Conservation (phyloP, 2,113 vertebrate species). For the Clarias gariepinus region DNA sequence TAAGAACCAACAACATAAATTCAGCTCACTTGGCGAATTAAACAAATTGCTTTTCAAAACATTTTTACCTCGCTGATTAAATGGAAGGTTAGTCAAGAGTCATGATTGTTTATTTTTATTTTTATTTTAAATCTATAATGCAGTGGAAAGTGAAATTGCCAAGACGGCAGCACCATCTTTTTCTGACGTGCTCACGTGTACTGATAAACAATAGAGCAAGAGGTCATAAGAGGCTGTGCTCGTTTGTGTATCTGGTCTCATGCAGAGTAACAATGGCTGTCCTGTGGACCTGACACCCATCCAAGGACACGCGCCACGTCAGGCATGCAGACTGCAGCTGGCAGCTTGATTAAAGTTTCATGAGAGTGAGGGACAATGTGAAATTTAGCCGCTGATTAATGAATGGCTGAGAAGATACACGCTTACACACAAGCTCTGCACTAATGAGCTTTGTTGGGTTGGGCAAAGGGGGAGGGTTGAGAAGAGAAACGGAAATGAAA, state of each 20-base stretch:
- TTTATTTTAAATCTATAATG: neutral
- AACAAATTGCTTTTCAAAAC: neutral
- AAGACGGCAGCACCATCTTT: neutral
- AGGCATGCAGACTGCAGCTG: conserved; percentile 50
- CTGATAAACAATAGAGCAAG: neutral
- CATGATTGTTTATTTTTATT: neutral
- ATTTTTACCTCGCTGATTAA: neutral
- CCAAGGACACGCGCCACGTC: conserved; percentile 39
- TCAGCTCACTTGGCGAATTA: neutral
- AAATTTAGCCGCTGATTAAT: conserved; percentile 52
- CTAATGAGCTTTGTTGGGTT: conserved; percentile 45
- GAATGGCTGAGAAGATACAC: conserved; percentile 44
- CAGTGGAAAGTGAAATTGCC: neutral
- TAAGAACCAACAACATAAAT: neutral
- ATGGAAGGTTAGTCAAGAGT: neutral
- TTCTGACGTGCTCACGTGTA: conserved; percentile 10
- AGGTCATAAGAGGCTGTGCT: neutral
- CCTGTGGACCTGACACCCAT: conserved; percentile 46
- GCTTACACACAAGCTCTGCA: conserved; percentile 24
- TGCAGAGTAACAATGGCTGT: conserved; percentile 36
- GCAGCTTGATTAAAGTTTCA: conserved; percentile 56
- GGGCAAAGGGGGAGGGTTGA: neutral
- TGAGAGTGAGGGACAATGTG: conserved; percentile 51
- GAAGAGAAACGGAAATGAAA: conserved; percentile 5
- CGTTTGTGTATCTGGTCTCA: conserved; percentile 29